A percentile compares a stretch with the other conserved stretches of the same genome.
Conservation (phyloP, 2,113 vertebrate species). For the Nycticorax nycticorax region DNA sequence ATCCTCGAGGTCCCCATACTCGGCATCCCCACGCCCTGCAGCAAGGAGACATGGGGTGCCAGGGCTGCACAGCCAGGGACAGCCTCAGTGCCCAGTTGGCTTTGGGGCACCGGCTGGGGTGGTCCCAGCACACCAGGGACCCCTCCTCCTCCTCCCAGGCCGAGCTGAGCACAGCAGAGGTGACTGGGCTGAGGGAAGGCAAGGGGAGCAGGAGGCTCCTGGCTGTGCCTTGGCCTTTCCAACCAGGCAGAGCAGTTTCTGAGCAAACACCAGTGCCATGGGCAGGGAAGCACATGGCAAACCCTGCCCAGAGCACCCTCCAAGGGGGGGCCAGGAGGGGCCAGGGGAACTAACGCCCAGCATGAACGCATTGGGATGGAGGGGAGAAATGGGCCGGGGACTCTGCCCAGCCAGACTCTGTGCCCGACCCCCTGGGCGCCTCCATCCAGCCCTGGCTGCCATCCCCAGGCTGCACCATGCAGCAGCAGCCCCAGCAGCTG, state of each 20-base stretch:
- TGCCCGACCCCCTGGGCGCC: accelerated
- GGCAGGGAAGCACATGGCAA: background rate
- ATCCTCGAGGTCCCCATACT: background rate
- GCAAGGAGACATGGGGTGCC: background rate
- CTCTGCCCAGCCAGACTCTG: background rate
- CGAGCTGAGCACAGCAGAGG: accelerated
- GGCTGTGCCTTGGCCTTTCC: background rate
- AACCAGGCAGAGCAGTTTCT: background rate
- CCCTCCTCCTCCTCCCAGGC: background rate
- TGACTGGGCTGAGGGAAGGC: accelerated
- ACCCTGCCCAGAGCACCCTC: background rate
- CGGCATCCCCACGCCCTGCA: accelerated
- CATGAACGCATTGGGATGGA: accelerated
- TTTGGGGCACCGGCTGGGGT: accelerated
- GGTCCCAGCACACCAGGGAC: background rate
- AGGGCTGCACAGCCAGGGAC: background rate
- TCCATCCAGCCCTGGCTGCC: background rate
- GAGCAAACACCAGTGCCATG: background rate
- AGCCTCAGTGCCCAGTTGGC: background rate
- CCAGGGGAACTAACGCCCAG: background rate
- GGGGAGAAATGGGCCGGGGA: background rate
- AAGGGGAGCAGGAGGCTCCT: background rate
- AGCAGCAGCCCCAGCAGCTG: too few species aligned
- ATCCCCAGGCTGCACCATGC: too few species aligned
- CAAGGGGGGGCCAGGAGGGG: accelerated